These are phyloP conservation scores for Remorina albescens DNA, from an alignment of 2,797 vertebrate species.

Conservation along the genomic window DNA sequence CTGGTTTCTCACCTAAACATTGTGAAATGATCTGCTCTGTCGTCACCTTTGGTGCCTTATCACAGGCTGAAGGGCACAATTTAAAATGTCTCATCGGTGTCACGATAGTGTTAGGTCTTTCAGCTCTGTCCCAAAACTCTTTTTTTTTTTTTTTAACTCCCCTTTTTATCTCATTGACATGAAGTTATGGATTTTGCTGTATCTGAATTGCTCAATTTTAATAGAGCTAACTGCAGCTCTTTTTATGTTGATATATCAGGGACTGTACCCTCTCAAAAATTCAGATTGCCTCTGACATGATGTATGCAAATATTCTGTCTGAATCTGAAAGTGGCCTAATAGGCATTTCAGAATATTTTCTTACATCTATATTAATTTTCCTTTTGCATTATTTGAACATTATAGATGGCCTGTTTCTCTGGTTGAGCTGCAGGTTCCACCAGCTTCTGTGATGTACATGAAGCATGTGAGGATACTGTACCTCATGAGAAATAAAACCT, in stretches of 20 bases:
- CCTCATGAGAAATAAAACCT: constrained; percentile 15
- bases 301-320: constrained; percentile 32
- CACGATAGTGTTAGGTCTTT: too few species aligned
- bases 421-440: background rate
- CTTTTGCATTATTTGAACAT: background rate
- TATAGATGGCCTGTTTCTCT: background rate
- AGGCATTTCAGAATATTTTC: background rate
- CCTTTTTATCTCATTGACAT: constrained; percentile 13
- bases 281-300: constrained; percentile 1
- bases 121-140: too few species aligned
- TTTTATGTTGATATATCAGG: background rate
- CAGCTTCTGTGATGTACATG: constrained; percentile 2
- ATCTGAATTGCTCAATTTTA: constrained; percentile 24
- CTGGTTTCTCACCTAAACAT: background rate
- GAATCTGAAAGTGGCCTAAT: constrained; percentile 11
- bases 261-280: constrained; percentile 5
- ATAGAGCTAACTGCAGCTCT: constrained; percentile 28
- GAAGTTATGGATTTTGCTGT: constrained; percentile 37
- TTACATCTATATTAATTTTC: background rate
- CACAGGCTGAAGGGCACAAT: too few species aligned
- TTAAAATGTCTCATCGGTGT: too few species aligned
- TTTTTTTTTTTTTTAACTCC: too few species aligned
- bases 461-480: background rate
- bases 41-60: background rate
- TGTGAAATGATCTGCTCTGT: background rate